A percentile compares a stretch with the other conserved stretches of the same genome.
Evolutionary conservation across 2,888 invertebrate species (phyloP).

Genomic region (Leptopilina syphax): DNA sequence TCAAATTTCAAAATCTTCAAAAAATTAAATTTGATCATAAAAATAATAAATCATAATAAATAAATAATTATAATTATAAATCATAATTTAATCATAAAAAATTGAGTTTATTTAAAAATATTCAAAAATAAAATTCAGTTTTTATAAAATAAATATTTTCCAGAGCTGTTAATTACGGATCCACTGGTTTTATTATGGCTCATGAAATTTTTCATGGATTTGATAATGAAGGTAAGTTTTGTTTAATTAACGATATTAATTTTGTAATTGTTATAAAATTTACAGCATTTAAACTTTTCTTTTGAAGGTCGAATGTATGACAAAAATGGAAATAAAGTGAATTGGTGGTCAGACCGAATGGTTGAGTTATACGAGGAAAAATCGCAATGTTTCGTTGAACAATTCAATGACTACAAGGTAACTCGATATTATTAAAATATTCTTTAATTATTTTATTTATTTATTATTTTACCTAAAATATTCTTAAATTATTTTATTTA

Average conservation of each 20-base stretch:
- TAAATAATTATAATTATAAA: too few species aligned
- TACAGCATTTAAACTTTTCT: not conserved
- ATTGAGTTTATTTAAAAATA: not conserved
- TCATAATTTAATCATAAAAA: too few species aligned
- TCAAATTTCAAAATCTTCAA: not conserved
- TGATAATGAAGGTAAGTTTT: slow-evolving; percentile 48
- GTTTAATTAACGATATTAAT: not conserved
- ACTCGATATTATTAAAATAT: slow-evolving; percentile 43
- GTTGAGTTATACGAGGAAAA: slow-evolving; percentile 81
- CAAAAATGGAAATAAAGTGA: slow-evolving; percentile 85
- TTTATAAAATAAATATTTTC: slow-evolving; percentile 4
- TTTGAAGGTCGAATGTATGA: slow-evolving; percentile 86
- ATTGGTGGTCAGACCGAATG: slow-evolving; percentile 85
- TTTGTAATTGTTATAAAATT: not conserved
- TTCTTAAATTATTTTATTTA: too few species aligned
- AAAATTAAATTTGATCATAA: too few species aligned
- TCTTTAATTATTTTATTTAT: not conserved
- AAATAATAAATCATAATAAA: too few species aligned
- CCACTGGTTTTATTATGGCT: slow-evolving; percentile 6
- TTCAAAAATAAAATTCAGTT: not conserved
- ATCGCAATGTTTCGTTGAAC: slow-evolving; percentile 83
- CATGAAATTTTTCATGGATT: slow-evolving; percentile 60
- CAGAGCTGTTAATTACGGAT: slow-evolving; percentile 53
- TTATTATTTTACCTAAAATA: too few species aligned
- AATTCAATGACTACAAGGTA: slow-evolving; percentile 79